Percentiles rank a stretch among this genome's conserved stretches.
Evolutionary conservation across 2,113 vertebrate genomes (phyloP).

Genomic region (Uropsilus gracilis): DNA sequence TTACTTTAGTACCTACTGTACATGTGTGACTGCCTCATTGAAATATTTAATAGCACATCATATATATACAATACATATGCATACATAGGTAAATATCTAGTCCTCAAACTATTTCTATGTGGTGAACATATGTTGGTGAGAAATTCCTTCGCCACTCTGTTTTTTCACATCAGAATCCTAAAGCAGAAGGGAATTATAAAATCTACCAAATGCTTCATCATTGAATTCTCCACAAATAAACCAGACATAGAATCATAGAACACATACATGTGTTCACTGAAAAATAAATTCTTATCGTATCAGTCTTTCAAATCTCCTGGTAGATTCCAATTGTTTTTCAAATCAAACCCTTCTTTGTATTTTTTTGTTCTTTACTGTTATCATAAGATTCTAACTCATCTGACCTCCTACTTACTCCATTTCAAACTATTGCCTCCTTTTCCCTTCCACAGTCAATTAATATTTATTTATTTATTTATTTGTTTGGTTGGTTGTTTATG

Average conservation of each 20-base stretch:
- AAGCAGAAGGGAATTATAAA: not conserved
- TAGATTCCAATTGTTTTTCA: not conserved
- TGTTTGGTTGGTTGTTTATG: not conserved
- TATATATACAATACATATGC: not conserved
- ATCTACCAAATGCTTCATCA: not conserved
- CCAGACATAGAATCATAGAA: not conserved
- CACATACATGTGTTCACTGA: not conserved
- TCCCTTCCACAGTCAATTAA: not conserved
- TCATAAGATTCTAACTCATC: not conserved
- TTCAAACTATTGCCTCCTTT: not conserved
- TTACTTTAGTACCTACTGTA: not conserved
- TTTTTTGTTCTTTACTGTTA: not conserved
- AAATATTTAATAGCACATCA: not conserved
- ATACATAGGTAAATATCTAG: not conserved
- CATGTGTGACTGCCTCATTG: not conserved
- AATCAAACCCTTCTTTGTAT: not conserved
- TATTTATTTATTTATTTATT: not conserved
- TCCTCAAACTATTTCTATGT: not conserved
- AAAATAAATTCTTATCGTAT: not conserved
- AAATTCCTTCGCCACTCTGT: not conserved
- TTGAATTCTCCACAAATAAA: not conserved
- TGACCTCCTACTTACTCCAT: not conserved
- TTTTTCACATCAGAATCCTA: not conserved
- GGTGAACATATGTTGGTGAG: not conserved
- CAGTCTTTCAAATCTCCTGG: not conserved